Percentiles rank a stretch among this genome's conserved stretches.
phyloP scores from a whole-genome alignment of 2,113 vertebrate genomes.

The Callipepla squamata region DNA sequence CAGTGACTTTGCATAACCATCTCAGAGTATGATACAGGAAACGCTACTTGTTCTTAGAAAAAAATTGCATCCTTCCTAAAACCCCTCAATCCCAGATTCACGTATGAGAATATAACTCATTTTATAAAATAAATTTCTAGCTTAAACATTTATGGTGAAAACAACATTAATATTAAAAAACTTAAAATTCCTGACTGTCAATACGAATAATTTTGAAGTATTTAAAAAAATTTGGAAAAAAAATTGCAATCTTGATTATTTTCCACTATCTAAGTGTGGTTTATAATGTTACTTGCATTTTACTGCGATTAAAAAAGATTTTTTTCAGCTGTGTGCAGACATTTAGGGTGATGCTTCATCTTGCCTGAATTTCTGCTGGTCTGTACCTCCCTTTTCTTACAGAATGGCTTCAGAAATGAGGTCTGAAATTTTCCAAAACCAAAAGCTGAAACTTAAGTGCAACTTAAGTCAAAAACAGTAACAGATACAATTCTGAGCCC shows the following conservation, averaged over 20 bases:
- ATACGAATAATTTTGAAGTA: background rate
- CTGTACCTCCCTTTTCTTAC: background rate
- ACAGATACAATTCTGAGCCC: background rate
- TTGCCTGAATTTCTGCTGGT: background rate
- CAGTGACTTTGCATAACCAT: background rate
- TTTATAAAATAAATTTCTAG: background rate
- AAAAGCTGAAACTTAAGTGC: background rate
- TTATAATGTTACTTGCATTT: background rate
- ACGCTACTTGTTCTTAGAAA: background rate
- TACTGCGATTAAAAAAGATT: background rate
- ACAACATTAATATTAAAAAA: background rate
- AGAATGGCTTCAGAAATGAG: background rate
- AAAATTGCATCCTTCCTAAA: background rate
- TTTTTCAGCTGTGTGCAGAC: background rate
- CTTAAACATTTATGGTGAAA: background rate
- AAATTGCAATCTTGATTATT: background rate
- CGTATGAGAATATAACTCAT: background rate
- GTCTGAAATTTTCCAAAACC: background rate
- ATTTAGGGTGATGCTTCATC: background rate
- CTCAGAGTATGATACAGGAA: background rate
- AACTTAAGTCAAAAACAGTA: background rate
- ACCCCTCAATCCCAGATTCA: background rate
- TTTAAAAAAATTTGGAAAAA: background rate
- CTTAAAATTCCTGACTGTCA: background rate
- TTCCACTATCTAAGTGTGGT: background rate